These are phyloP conservation scores for Mugil cephalus DNA, from an alignment of 2,113 vertebrate genomes.

Conservation along the genomic window DNA sequence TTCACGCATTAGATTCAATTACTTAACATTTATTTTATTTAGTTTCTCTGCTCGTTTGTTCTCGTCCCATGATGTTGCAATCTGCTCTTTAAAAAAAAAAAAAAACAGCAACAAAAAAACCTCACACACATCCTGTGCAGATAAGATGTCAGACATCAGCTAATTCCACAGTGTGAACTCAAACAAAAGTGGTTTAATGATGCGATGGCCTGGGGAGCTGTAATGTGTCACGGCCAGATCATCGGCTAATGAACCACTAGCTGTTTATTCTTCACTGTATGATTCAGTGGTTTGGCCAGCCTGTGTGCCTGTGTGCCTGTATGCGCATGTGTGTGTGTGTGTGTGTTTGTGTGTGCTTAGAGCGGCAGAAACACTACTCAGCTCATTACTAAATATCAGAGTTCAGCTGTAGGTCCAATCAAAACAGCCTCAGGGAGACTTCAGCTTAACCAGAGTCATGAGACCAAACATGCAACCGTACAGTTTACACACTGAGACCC, in stretches of 20 bases:
- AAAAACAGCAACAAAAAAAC: no score
- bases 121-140: conserved; percentile 2
- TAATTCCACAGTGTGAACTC: conserved; percentile 44
- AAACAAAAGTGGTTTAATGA: conserved; percentile 58
- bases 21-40: no score
- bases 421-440: conserved; percentile 73
- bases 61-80: conserved; percentile 8
- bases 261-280: conserved; percentile 59
- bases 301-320: conserved; percentile 11
- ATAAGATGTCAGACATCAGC: conserved; percentile 43
- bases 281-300: conserved; percentile 25
- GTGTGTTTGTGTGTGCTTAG: neutral
- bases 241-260: conserved; percentile 60
- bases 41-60: conserved; percentile 15
- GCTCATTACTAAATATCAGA: conserved; percentile 80
- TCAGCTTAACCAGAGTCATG: conserved; percentile 80
- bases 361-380: conserved; percentile 33
- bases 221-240: conserved; percentile 55
- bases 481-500: conserved; percentile 9
- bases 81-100: neutral
- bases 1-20: no score
- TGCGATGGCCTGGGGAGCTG: conserved; percentile 4
- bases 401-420: conserved; percentile 76
- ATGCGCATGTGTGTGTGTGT: conserved; percentile 20
- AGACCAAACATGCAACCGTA: conserved; percentile 49